These are phyloP conservation scores for Hydropsyche tenuis DNA, from an alignment of 1,140 invertebrate genomes.

Conservation along the genomic window DNA sequence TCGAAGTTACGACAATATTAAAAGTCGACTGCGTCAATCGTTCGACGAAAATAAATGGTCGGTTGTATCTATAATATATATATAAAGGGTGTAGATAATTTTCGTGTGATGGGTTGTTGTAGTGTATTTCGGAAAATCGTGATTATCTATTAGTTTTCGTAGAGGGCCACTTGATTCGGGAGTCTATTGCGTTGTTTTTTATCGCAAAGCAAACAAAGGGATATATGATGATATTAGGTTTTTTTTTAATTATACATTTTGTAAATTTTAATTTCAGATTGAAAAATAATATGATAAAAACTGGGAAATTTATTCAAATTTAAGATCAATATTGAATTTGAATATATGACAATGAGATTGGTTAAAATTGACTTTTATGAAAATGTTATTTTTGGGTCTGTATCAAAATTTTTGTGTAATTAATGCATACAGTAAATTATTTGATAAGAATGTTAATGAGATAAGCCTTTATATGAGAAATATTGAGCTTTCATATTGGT, in stretches of 20 bases:
- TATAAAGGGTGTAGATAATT: background rate
- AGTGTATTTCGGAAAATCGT: too few relatives aligned
- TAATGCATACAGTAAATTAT: background rate
- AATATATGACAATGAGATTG: background rate
- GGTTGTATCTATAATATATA: background rate
- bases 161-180: too few relatives aligned
- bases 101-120: too few relatives aligned
- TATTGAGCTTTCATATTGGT: background rate
- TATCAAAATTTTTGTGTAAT: background rate
- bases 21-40: background rate
- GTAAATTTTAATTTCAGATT: too few relatives aligned
- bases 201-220: too few relatives aligned
- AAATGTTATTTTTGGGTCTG: background rate
- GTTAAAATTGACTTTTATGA: background rate
- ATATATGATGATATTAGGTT: too few relatives aligned
- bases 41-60: slow-evolving; percentile 21
- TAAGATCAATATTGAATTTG: too few relatives aligned
- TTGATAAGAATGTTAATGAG: background rate
- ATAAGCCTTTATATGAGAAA: background rate
- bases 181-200: too few relatives aligned
- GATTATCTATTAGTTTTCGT: too few relatives aligned
- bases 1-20: slow-evolving; percentile 21
- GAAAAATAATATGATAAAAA: too few relatives aligned
- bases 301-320: too few relatives aligned
- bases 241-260: too few relatives aligned